phyloP scores from a whole-genome alignment of 37 sponge, comb jelly and placozoan genomes.

The Agelas oroides region DNA sequence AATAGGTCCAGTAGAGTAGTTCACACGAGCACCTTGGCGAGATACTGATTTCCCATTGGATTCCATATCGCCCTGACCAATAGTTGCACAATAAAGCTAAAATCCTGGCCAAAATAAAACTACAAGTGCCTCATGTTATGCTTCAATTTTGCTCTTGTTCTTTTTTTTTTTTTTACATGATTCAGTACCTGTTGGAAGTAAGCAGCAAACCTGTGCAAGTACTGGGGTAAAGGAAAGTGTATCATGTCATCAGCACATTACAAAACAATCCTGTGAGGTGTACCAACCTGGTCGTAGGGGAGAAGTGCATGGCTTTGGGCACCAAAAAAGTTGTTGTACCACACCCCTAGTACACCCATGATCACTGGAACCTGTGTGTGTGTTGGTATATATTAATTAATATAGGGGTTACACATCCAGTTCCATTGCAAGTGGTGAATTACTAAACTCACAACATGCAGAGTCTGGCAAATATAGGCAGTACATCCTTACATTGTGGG shows the following conservation, averaged over 20 bases:
- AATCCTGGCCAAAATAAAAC: background rate
- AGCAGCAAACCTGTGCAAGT: constrained; percentile 97
- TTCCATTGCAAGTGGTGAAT: no score
- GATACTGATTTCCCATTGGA: constrained; percentile 96
- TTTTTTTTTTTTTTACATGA: no score
- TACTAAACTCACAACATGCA: no score
- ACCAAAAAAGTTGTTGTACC: constrained; percentile 99
- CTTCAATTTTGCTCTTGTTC: no score
- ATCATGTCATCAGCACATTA: no score
- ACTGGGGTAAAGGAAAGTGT: constrained; percentile 33
- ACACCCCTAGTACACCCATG: constrained; percentile 94
- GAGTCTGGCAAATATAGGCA: no score
- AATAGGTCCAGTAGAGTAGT: constrained; percentile 99
- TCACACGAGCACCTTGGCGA: constrained; percentile 70
- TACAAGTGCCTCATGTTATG: background rate
- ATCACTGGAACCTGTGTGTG: constrained; percentile 95
- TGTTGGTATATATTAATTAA: no score
- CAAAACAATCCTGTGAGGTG: no score
- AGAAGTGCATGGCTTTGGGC: constrained; percentile 96
- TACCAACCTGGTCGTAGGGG: constrained; percentile 99
- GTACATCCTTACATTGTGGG: no score
- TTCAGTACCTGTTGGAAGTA: constrained; percentile 93
- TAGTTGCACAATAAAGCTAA: background rate
- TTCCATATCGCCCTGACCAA: constrained; percentile 95
- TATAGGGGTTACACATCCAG: no score